Base-by-base conservation (phyloP, 2,888 invertebrate species). In the Brachypterus glaber region DNA sequence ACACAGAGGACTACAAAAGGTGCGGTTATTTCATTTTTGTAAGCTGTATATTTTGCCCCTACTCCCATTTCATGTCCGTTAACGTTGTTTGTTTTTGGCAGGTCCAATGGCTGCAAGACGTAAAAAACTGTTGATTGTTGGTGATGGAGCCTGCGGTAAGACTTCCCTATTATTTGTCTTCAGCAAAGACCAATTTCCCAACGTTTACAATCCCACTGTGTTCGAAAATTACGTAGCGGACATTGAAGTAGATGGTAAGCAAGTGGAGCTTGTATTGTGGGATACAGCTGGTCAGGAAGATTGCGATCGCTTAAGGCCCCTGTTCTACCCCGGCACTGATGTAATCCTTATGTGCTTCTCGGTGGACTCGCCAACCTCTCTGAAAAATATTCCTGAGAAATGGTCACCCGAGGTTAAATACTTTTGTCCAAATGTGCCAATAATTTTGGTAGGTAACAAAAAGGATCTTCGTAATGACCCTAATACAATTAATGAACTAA, bases 221-320 rank as follows among this genome's bases (percentile, higher is more conserved):
- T 98, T 97, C 73, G 98, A 98, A 72, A 97, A 97, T 70, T 98
- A 97, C 82, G 97, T 97, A 64, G 96, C 97, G 60, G 97, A 97
- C 72, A 95, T 97, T 63, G 95, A 95, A 73, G 95, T 97, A 50
- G 97, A 97, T 66, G 83, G 90, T 57, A 56, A 58, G 48, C 95
- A 89, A 74, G 87, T 92, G 56, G 90, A 91, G 68, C 71, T 92
- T 57, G 90, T 89, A 52, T 71, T 92, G 57, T 96, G 95, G 93
- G 95, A 96, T 76, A 95, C 95, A 53, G 95, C 95, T 53, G 95
- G 95, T 37, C 95, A 95, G 68, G 95, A 96, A 70, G 95, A 95
- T 68, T 95, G 95, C 69, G 95, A 96, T 70, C 78, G 95, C 68
- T 77, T 96, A 62, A 80, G 95, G 64, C 95, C 95, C 48, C 73